Evolutionary conservation across 2,888 invertebrate genomes (phyloP).

Genomic region (Amphiduros pacificus): DNA sequence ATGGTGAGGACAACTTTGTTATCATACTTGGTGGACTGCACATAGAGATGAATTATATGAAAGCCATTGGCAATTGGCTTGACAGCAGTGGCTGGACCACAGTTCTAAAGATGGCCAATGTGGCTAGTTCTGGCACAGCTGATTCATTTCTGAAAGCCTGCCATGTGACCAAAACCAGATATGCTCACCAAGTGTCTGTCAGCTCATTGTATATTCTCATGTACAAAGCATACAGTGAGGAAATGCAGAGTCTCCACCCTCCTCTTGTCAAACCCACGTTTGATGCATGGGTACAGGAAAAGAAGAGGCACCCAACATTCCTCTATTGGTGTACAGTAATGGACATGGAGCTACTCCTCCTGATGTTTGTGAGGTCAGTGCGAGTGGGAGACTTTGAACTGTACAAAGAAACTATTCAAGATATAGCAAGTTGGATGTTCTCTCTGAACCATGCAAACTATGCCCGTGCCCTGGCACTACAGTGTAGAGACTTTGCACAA

Average conservation of each 20-base stretch:
- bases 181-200: slow-evolving; percentile 10
- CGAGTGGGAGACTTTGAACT: neutral
- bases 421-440: slow-evolving; percentile 7
- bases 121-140: slow-evolving; percentile 6
- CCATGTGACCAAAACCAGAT: slow-evolving; percentile 7
- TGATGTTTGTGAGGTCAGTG: neutral
- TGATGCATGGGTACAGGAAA: slow-evolving; percentile 15
- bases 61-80: slow-evolving; percentile 12
- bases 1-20: slow-evolving; percentile 19
- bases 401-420: neutral
- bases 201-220: slow-evolving; percentile 4
- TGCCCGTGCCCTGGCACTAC: slow-evolving; percentile 9
- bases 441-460: slow-evolving; percentile 12
- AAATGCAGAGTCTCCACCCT: neutral
- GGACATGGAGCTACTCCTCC: slow-evolving; percentile 1
- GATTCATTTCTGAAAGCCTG: neutral
- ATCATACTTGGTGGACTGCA: slow-evolving; percentile 13
- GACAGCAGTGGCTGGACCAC: slow-evolving; percentile 21
- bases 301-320: slow-evolving; percentile 3
- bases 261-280: neutral
- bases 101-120: slow-evolving; percentile 3
- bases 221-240: neutral
- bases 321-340: slow-evolving; percentile 15
- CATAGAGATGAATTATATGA: slow-evolving; percentile 19
- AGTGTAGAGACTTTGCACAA: neutral